These are phyloP conservation scores for Saiga tatarica DNA, from an alignment of 2,113 vertebrate genomes.

Conservation along the genomic window DNA sequence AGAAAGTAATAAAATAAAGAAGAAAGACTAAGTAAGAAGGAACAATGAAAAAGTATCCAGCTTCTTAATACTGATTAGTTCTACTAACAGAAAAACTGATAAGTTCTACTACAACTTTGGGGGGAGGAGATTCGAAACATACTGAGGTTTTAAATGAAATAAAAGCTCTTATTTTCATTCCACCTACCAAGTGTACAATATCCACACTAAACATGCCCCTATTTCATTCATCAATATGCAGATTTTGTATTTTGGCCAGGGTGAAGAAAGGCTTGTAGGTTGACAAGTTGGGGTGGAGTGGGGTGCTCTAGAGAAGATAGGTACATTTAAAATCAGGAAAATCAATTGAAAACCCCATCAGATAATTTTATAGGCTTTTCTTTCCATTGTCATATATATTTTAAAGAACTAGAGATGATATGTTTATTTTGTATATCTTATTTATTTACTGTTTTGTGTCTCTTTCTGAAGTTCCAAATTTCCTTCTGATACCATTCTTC, in stretches of 20 bases:
- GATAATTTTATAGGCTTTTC: not conserved
- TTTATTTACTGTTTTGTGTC: not conserved
- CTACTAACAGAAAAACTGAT: not conserved
- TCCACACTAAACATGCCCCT: constrained; percentile 64
- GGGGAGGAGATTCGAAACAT: rapidly evolving
- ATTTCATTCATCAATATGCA: constrained; percentile 60
- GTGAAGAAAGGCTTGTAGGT: not conserved
- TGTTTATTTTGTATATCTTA: not conserved
- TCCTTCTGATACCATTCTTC: not conserved
- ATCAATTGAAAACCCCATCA: not conserved
- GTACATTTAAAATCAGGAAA: not conserved
- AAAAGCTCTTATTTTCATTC: constrained; percentile 61
- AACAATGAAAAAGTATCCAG: not conserved
- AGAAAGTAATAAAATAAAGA: not conserved
- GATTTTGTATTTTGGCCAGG: not conserved
- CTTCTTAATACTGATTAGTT: constrained; percentile 10
- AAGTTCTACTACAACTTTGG: not conserved
- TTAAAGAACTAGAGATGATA: not conserved
- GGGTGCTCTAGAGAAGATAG: not conserved
- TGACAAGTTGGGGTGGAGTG: not conserved
- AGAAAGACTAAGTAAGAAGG: not conserved
- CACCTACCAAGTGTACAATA: constrained; percentile 61
- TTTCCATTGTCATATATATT: not conserved
- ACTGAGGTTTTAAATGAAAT: constrained; percentile 32
- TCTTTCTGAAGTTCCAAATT: not conserved